These are phyloP conservation scores for Aradus depressus DNA, from an alignment of 2,888 invertebrate species.

Conservation along the genomic window DNA sequence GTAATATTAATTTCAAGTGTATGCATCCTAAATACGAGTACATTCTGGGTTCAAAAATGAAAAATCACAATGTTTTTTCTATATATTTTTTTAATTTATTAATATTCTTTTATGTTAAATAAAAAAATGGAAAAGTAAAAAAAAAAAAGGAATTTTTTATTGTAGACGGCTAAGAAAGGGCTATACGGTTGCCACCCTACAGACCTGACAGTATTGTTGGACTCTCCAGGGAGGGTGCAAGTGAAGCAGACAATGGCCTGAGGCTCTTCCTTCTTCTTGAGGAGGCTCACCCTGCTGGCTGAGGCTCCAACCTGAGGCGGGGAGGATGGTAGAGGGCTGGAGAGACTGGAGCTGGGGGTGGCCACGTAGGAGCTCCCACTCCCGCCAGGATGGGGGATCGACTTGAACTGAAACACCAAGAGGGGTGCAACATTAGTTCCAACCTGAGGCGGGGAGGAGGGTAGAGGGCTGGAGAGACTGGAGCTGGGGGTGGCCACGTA, in stretches of 20 bases:
- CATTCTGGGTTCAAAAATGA: too few relatives aligned
- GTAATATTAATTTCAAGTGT: too few relatives aligned
- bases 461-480: constrained; percentile 13
- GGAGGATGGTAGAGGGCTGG: constrained; percentile 10
- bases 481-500: constrained; percentile 28
- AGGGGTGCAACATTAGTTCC: constrained; percentile 1
- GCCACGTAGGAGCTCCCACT: constrained; percentile 29
- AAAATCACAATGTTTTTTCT: constrained; percentile 1
- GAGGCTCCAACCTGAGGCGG: constrained; percentile 19
- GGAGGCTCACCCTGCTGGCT: too few relatives aligned
- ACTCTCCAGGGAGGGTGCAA: constrained; percentile 50
- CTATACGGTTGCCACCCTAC: neutral
- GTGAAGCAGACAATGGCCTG: constrained; percentile 52
- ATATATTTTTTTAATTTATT: neutral
- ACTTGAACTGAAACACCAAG: constrained; percentile 50
- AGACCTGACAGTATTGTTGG: constrained; percentile 56
- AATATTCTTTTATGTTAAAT: neutral
- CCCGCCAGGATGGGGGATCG: constrained; percentile 67
- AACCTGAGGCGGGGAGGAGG: constrained; percentile 16
- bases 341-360: constrained; percentile 24
- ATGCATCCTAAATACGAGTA: too few relatives aligned
- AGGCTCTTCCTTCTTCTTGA: constrained; percentile 38
- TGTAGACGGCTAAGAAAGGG: neutral
- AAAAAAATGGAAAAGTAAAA: neutral
- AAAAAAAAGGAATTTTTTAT: neutral